These are phyloP conservation scores for Musca domestica DNA, from an alignment of 1,140 invertebrate species.

Conservation along the genomic window DNA sequence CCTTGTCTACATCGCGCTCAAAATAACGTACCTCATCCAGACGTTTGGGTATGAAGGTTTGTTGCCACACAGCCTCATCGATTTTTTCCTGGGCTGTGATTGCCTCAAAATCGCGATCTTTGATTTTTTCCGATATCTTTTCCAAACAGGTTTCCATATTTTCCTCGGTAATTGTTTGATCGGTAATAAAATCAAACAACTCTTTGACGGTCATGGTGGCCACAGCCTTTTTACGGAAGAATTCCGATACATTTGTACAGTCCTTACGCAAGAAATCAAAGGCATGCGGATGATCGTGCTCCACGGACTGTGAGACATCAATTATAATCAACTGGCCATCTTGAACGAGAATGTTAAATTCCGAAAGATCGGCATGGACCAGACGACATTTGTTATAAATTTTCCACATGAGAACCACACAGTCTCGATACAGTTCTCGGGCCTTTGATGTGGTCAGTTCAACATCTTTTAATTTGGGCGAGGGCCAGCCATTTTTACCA, in stretches of 20 bases:
- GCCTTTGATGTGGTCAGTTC: conserved; percentile 67
- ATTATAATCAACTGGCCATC: conserved; percentile 85
- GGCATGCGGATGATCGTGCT: conserved; percentile 95
- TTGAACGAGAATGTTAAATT: conserved; percentile 92
- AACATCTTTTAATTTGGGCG: conserved; percentile 82
- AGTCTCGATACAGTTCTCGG: conserved; percentile 82
- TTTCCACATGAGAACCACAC: conserved; percentile 86
- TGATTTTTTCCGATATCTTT: conserved; percentile 65
- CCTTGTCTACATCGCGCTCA: conserved; percentile 82
- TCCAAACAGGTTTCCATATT: conserved; percentile 83
- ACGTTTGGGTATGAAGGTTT: conserved; percentile 90
- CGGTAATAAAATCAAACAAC: conserved; percentile 95
- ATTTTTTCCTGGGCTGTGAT: conserved; percentile 70
- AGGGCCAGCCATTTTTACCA: conserved; percentile 85
- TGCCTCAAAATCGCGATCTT: conserved; percentile 61
- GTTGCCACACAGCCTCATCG: conserved; percentile 90
- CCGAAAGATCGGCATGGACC: conserved; percentile 96
- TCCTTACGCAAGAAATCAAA: conserved; percentile 93
- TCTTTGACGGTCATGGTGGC: conserved; percentile 86
- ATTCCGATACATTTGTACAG: conserved; percentile 90
- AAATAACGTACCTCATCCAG: conserved; percentile 88
- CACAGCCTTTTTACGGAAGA: conserved; percentile 87
- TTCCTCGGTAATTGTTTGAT: conserved; percentile 75
- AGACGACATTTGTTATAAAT: conserved; percentile 91
- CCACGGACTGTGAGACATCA: conserved; percentile 97